Evolutionary conservation across 2,113 vertebrate species (phyloP).

Genomic region (Chaenocephalus aceratus): DNA sequence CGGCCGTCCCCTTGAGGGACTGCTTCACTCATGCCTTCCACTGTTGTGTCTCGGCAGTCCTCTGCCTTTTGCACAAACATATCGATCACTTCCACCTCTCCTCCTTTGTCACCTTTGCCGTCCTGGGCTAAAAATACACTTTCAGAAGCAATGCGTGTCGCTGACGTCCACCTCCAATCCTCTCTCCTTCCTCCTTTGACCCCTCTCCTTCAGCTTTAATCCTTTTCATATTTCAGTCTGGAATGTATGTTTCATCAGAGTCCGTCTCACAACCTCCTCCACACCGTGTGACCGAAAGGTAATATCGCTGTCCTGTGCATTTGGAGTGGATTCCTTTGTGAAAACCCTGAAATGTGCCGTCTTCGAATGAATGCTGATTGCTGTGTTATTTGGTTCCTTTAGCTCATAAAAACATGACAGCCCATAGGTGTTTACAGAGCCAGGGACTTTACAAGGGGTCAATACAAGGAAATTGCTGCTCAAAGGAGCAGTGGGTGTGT

Average conservation of each 20-base stretch:
- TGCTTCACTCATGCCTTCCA: constrained; percentile 72
- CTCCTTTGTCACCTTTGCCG: constrained; percentile 73
- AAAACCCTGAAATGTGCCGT: constrained; percentile 16
- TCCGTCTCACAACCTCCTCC: constrained; percentile 9
- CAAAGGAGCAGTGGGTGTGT: constrained; percentile 43
- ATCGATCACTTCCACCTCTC: constrained; percentile 77
- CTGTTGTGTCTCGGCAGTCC: constrained; percentile 69
- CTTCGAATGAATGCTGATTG: constrained; percentile 69
- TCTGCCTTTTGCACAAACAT: constrained; percentile 80
- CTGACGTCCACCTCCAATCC: constrained; percentile 38
- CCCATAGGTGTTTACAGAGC: constrained; percentile 65
- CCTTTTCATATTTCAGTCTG: constrained; percentile 37
- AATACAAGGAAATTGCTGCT: constrained; percentile 76
- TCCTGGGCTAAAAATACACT: constrained; percentile 76
- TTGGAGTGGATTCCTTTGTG: not conserved
- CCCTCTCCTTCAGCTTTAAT: constrained; percentile 31
- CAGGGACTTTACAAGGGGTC: constrained; percentile 64
- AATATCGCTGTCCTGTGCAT: not conserved
- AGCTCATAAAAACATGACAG: constrained; percentile 71
- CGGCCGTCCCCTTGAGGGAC: constrained; percentile 56
- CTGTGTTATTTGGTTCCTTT: constrained; percentile 70
- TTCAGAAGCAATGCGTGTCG: constrained; percentile 60
- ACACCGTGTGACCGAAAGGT: constrained; percentile 18
- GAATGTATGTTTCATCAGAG: constrained; percentile 40
- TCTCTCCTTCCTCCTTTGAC: constrained; percentile 52